phyloP scores from a whole-genome alignment of 2,797 vertebrate genomes.

The Pogoniulus pusillus region DNA sequence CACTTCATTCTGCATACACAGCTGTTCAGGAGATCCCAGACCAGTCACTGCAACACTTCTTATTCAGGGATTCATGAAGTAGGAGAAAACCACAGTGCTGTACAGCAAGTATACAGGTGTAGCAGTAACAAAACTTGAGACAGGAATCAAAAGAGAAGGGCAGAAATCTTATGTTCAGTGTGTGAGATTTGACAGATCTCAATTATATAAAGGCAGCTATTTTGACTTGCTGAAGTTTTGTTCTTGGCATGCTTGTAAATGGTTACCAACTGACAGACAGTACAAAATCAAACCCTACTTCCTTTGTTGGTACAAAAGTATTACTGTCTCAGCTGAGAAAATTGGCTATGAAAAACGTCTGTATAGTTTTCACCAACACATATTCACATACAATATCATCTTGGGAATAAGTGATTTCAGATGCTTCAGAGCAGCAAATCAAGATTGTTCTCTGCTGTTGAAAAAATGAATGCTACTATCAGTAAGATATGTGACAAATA shows the following conservation, averaged over 20 bases:
- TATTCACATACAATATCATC: neutral
- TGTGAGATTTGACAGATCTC: neutral
- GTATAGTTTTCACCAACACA: neutral
- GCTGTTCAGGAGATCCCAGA: neutral
- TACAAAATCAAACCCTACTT: neutral
- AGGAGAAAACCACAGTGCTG: neutral
- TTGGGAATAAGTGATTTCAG: neutral
- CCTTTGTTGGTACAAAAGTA: neutral
- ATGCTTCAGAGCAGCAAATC: neutral
- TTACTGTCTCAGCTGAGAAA: neutral
- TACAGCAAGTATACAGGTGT: neutral
- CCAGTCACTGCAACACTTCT: neutral
- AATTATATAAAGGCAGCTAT: neutral
- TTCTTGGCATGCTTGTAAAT: neutral
- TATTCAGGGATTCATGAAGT: neutral
- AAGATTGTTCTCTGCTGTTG: neutral
- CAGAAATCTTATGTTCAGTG: neutral
- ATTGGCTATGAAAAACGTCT: neutral
- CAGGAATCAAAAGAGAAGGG: neutral
- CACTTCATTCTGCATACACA: neutral
- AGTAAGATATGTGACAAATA: neutral
- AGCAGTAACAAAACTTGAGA: neutral
- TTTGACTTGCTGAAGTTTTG: constrained; percentile 8
- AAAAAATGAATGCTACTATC: neutral
- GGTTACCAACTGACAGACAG: neutral